These are phyloP conservation scores for Eulemur rufifrons DNA, from an alignment of 2,113 vertebrate genomes.

Conservation along the genomic window DNA sequence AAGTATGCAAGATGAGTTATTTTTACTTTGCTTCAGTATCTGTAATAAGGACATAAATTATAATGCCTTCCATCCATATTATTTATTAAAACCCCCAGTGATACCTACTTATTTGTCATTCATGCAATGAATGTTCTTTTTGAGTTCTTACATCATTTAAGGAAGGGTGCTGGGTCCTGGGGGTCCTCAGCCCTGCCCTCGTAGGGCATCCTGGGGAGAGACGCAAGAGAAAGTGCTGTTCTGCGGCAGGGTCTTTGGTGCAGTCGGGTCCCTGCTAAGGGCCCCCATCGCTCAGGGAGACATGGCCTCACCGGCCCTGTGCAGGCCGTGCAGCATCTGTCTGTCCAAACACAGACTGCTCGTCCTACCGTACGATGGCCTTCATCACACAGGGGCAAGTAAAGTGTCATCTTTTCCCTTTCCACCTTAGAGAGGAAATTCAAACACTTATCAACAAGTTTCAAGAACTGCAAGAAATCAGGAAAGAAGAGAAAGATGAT, in stretches of 20 bases:
- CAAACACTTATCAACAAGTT: slow-evolving; percentile 76
- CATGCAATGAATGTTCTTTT: too few relatives aligned
- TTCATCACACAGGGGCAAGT: not conserved
- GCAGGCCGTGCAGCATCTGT: rapidly evolving
- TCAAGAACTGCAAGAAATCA: slow-evolving; percentile 70
- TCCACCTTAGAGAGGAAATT: slow-evolving; percentile 79
- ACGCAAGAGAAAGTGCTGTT: rapidly evolving
- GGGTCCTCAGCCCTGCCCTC: not conserved
- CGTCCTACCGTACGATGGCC: not conserved
- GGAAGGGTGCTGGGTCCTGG: not conserved
- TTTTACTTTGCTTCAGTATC: not conserved
- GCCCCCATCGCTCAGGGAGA: rapidly evolving
- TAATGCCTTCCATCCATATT: not conserved
- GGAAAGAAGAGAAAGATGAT: slow-evolving; percentile 40
- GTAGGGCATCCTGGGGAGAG: not conserved
- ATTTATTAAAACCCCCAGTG: not conserved
- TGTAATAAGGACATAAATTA: rapidly evolving
- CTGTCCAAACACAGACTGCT: not conserved
- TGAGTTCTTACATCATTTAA: rapidly evolving
- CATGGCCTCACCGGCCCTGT: not conserved
- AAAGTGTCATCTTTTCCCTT: not conserved
- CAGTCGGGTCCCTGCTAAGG: rapidly evolving
- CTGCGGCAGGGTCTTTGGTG: too few relatives aligned
- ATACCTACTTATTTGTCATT: rapidly evolving
- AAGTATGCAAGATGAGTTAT: rapidly evolving